phyloP scores from a whole-genome alignment of 37 sponge, comb jelly and placozoan genomes.

The Hormiphora californensis region DNA sequence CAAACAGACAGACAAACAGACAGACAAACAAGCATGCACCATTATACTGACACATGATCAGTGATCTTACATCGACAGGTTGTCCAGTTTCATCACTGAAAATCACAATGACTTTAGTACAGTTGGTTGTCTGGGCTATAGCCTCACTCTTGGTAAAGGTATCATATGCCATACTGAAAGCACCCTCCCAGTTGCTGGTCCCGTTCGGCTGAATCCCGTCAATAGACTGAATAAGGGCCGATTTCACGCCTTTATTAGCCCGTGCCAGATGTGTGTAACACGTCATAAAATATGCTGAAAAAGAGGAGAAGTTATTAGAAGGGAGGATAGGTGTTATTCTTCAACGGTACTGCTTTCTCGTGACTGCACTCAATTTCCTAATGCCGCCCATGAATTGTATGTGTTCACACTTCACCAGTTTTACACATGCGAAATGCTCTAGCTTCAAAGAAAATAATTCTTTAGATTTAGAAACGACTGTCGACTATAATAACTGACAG shows the following conservation, averaged over 20 bases:
- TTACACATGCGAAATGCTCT: too few species aligned
- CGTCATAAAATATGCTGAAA: conserved; percentile 24
- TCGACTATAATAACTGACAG: too few species aligned
- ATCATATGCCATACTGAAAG: background rate
- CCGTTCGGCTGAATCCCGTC: background rate
- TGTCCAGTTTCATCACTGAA: conserved; percentile 21
- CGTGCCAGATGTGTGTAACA: background rate
- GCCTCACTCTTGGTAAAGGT: background rate
- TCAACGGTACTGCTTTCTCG: too few species aligned
- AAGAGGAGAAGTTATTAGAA: background rate
- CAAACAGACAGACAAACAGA: too few species aligned
- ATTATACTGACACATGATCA: background rate
- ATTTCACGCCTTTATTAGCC: background rate
- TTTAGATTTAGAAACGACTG: too few species aligned
- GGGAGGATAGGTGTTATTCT: background rate
- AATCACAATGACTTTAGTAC: conserved; percentile 10
- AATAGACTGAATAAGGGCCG: background rate
- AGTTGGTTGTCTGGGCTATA: background rate
- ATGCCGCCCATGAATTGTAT: too few species aligned
- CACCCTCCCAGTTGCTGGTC: conserved; percentile 26
- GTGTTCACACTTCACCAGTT: too few species aligned
- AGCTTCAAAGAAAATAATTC: too few species aligned
- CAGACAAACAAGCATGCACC: too few species aligned
- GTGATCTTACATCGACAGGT: conserved; percentile 6
- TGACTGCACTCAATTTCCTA: too few species aligned